Evolutionary conservation across 2,888 invertebrate species (phyloP).

Genomic region (Venustoraphidia nigricollis): DNA sequence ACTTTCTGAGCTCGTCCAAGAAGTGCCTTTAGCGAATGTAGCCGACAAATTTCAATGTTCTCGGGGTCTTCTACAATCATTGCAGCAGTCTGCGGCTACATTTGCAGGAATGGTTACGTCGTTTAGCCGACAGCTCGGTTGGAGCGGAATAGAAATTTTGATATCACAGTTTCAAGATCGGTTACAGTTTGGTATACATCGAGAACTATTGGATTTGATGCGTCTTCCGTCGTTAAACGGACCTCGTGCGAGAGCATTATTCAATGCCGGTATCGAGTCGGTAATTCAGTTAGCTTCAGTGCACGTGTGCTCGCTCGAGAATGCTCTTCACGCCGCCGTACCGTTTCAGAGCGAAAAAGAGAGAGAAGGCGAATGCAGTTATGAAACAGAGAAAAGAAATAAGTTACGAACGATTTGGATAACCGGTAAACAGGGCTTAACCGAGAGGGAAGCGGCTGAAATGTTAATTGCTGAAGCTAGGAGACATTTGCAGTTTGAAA

Average conservation of each 20-base stretch:
- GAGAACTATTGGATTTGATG: slow-evolving; percentile 84
- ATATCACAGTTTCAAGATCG: slow-evolving; percentile 88
- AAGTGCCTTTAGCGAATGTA: slow-evolving; percentile 65
- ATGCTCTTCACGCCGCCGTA: slow-evolving; percentile 56
- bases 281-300: slow-evolving; percentile 66
- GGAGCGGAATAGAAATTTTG: slow-evolving; percentile 79
- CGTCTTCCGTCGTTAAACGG: slow-evolving; percentile 71
- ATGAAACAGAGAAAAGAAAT: slow-evolving; percentile 47
- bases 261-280: slow-evolving; percentile 62
- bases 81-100: slow-evolving; percentile 89
- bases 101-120: slow-evolving; percentile 96
- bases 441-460: slow-evolving; percentile 66
- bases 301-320: slow-evolving; percentile 51
- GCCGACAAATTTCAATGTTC: slow-evolving; percentile 74
- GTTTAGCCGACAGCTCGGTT: slow-evolving; percentile 87
- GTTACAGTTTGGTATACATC: slow-evolving; percentile 83
- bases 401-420: slow-evolving; percentile 60
- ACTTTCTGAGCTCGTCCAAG: slow-evolving; percentile 84
- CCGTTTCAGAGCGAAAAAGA: slow-evolving; percentile 77
- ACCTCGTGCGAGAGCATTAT: slow-evolving; percentile 68
- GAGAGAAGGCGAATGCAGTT: slow-evolving; percentile 50
- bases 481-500: slow-evolving; percentile 50
- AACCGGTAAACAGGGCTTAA: slow-evolving; percentile 64
- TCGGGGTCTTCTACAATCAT: slow-evolving; percentile 79
- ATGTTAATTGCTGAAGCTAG: slow-evolving; percentile 67